A percentile compares a stretch with the other conserved stretches of the same genome.
Conservation (phyloP, 1,140 invertebrate species). For the Pomacea maculata region DNA sequence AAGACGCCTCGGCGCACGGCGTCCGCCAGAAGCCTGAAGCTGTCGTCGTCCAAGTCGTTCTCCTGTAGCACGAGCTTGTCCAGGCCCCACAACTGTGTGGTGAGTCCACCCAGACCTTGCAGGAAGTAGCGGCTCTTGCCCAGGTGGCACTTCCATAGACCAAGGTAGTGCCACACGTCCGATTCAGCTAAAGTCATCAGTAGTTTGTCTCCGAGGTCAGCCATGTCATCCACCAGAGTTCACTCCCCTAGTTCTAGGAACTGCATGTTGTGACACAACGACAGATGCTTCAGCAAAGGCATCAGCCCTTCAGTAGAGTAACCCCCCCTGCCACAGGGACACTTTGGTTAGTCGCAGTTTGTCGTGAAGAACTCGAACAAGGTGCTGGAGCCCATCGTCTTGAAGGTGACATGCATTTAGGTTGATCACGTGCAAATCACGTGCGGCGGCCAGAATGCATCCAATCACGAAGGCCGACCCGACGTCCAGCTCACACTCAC, state of each 20-base stretch:
- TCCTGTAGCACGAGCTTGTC: slow-evolving; percentile 13
- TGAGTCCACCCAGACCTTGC: neutral
- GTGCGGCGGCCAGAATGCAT: slow-evolving; percentile 1
- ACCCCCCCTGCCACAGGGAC: neutral
- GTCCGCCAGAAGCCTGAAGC: neutral
- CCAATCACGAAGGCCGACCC: slow-evolving; percentile 17
- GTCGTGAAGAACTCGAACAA: neutral
- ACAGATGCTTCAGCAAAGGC: slow-evolving; percentile 6
- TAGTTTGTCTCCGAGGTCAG: slow-evolving; percentile 1
- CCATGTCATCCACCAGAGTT: slow-evolving; percentile 2
- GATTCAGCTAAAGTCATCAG: neutral
- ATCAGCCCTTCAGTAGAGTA: slow-evolving; percentile 10
- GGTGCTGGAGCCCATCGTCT: slow-evolving; percentile 13
- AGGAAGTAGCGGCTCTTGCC: slow-evolving; percentile 4
- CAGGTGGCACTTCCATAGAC: slow-evolving; percentile 13
- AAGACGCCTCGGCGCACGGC: slow-evolving; percentile 6
- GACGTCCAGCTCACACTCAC: slow-evolving; percentile 8
- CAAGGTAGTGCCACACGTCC: slow-evolving; percentile 8
- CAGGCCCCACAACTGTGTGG: slow-evolving; percentile 7
- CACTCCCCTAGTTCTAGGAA: slow-evolving; percentile 15
- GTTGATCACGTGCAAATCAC: slow-evolving; percentile 15
- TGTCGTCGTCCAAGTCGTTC: slow-evolving; percentile 8
- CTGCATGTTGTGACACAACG: slow-evolving; percentile 6
- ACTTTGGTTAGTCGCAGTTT: slow-evolving; percentile 6
- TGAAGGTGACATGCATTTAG: slow-evolving; percentile 5